A percentile compares a stretch with the other conserved stretches of the same genome.
Conservation (phyloP, 2,888 invertebrate species). For the Cryptus armator region DNA sequence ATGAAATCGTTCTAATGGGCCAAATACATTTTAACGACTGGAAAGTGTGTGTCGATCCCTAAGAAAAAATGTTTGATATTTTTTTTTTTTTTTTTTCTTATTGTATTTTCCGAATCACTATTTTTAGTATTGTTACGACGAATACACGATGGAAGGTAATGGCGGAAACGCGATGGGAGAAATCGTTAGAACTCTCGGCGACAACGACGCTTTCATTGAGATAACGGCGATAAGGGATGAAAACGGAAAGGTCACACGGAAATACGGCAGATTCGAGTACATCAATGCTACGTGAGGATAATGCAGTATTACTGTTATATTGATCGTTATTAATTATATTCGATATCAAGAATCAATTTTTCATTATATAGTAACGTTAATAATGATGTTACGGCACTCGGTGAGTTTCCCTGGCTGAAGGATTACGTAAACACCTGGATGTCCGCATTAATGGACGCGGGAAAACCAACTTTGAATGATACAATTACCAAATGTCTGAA, state of each 20-base stretch:
- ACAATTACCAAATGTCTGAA: background rate
- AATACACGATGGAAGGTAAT: background rate
- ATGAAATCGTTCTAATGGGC: background rate
- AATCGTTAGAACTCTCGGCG: background rate
- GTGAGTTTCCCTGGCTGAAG: background rate
- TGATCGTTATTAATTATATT: background rate
- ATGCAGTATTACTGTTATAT: background rate
- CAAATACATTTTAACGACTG: background rate
- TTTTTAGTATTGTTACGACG: conserved; percentile 5
- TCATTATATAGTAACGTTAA: background rate
- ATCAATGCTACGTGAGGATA: background rate
- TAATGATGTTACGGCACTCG: background rate
- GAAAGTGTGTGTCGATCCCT: background rate
- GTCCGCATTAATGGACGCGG: background rate
- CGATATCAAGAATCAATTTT: background rate
- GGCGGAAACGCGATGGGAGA: background rate
- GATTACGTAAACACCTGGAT: background rate
- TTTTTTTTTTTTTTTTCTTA: background rate
- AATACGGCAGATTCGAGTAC: background rate
- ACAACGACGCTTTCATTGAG: background rate
- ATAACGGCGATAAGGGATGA: background rate
- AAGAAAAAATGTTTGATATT: background rate
- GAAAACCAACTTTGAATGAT: background rate
- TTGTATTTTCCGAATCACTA: background rate
- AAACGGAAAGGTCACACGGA: background rate